These are phyloP conservation scores for Tricholaema leucomelas DNA, from an alignment of 2,113 vertebrate genomes.

Conservation along the genomic window DNA sequence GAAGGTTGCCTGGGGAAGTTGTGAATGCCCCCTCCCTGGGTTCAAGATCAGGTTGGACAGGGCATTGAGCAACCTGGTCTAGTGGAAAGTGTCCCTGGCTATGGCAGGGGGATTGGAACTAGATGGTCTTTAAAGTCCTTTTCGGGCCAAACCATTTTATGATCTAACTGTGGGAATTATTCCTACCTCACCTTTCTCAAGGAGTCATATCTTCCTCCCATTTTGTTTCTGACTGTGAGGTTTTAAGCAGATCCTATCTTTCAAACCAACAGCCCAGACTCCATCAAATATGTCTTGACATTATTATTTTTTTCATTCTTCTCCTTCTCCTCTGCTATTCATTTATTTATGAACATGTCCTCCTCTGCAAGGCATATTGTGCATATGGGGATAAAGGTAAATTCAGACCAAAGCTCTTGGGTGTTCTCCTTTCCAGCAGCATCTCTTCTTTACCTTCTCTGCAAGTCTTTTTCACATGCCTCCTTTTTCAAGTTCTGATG, in stretches of 20 bases:
- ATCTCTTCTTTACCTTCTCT: background rate
- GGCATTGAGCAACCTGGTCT: too few species aligned
- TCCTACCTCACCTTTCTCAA: background rate
- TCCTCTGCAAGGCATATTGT: slow-evolving; percentile 53
- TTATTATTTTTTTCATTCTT: background rate
- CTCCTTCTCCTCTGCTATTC: slow-evolving; percentile 22
- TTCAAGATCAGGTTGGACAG: too few species aligned
- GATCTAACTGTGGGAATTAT: background rate
- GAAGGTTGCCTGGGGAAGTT: too few species aligned
- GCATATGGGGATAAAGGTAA: slow-evolving; percentile 30
- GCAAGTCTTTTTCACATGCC: slow-evolving; percentile 7
- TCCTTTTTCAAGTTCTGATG: background rate
- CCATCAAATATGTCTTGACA: background rate
- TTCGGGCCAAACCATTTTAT: too few species aligned
- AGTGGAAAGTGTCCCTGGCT: too few species aligned
- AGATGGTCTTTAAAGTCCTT: too few species aligned
- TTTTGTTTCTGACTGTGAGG: background rate
- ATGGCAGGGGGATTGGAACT: too few species aligned
- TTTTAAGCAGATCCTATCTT: slow-evolving; percentile 46
- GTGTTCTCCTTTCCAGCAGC: background rate
- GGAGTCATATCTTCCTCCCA: background rate
- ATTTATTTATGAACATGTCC: slow-evolving; percentile 53
- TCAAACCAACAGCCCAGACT: slow-evolving; percentile 25
- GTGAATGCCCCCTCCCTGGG: too few species aligned
- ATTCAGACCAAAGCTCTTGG: slow-evolving; percentile 46